Percentiles rank a stretch among this genome's conserved stretches.
phyloP scores from a whole-genome alignment of 2,888 invertebrate species.

The Morpho achilles region DNA sequence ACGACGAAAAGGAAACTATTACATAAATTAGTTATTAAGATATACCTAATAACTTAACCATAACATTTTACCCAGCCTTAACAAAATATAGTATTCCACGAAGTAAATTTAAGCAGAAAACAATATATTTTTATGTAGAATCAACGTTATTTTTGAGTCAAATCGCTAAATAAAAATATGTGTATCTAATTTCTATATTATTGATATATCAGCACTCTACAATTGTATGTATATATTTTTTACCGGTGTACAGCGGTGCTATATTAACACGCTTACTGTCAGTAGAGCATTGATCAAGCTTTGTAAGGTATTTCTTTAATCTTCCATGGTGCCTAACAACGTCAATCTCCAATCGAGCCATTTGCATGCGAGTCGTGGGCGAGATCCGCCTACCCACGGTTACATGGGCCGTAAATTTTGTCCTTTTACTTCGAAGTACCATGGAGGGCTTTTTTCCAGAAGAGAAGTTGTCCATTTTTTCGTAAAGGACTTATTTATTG shows the following conservation, averaged over 20 bases:
- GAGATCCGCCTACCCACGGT: constrained; percentile 69
- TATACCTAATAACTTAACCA: too few species aligned
- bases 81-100: too few species aligned
- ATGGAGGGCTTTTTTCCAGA: constrained; percentile 62
- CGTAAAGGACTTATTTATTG: constrained; percentile 71
- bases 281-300: constrained; percentile 15
- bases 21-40: too few species aligned
- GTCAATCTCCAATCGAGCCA: constrained; percentile 63
- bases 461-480: constrained; percentile 73
- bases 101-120: too few species aligned
- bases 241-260: background rate
- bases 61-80: too few species aligned
- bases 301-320: constrained; percentile 54
- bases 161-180: too few species aligned
- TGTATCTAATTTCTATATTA: too few species aligned
- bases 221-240: too few species aligned
- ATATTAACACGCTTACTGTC: constrained; percentile 4
- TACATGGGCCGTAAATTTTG: constrained; percentile 74
- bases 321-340: constrained; percentile 49
- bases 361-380: constrained; percentile 75
- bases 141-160: too few species aligned
- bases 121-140: too few species aligned
- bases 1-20: too few species aligned
- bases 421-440: constrained; percentile 64
- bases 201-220: too few species aligned